Conservation (phyloP, 2,113 vertebrate species). For the Aramus guarauna region DNA sequence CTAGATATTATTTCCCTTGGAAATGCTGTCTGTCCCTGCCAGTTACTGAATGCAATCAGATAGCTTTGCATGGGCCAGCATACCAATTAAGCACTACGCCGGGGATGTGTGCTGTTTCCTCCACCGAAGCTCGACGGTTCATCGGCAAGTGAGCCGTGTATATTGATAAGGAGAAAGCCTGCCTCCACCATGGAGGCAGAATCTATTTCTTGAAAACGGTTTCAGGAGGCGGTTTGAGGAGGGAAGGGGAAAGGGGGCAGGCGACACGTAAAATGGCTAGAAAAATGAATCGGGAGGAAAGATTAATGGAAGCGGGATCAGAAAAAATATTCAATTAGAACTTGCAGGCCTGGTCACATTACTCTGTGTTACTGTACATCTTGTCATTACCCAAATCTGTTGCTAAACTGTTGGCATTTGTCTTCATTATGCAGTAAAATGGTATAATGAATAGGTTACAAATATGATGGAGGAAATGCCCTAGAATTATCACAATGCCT, state of each 20-base stretch:
- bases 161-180: slow-evolving; percentile 47
- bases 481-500: slow-evolving; percentile 46
- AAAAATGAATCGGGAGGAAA: slow-evolving; percentile 49
- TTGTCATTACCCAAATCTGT: slow-evolving; percentile 74
- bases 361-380: slow-evolving; percentile 71
- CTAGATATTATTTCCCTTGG: slow-evolving; percentile 74
- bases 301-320: slow-evolving; percentile 70
- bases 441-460: slow-evolving; percentile 70
- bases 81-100: slow-evolving; percentile 74
- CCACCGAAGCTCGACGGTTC: slow-evolving; percentile 51
- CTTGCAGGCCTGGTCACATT: slow-evolving; percentile 66
- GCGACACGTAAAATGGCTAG: not conserved
- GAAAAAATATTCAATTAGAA: slow-evolving; percentile 76
- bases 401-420: slow-evolving; percentile 75
- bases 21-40: slow-evolving; percentile 74
- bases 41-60: slow-evolving; percentile 75
- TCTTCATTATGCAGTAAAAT: slow-evolving; percentile 75
- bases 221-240: not conserved
- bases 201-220: slow-evolving; percentile 55
- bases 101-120: slow-evolving; percentile 30
- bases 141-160: slow-evolving; percentile 43
- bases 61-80: slow-evolving; percentile 70
- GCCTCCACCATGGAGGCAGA: slow-evolving; percentile 36
- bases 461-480: slow-evolving; percentile 57
- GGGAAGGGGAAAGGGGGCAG: not conserved